These are phyloP conservation scores for Phalloptychus januarius DNA, from an alignment of 2,797 vertebrate genomes.

Conservation along the genomic window DNA sequence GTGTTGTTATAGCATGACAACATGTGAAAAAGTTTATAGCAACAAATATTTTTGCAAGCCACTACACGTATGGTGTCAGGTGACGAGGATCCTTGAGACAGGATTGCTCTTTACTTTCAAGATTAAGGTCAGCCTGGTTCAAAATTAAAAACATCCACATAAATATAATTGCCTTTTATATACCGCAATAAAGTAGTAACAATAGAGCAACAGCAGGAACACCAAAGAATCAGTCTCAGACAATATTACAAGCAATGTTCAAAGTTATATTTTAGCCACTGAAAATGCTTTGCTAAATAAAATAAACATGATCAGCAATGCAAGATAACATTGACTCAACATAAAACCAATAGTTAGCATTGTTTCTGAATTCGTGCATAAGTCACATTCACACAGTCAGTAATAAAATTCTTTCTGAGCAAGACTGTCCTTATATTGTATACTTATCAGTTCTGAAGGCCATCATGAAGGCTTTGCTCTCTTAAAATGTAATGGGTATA, in stretches of 20 bases:
- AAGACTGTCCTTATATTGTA: constrained; percentile 26
- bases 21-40: not conserved
- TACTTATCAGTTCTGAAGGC: constrained; percentile 58
- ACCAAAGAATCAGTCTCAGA: not conserved
- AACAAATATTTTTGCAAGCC: not conserved
- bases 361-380: not conserved
- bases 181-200: not conserved
- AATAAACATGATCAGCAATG: not conserved
- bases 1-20: not conserved
- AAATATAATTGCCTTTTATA: not conserved
- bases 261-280: not conserved
- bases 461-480: constrained; percentile 32
- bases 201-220: not conserved
- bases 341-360: not conserved
- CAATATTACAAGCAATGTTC: not conserved
- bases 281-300: not conserved
- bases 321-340: not conserved
- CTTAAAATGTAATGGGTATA: constrained; percentile 7
- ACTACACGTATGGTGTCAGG: constrained; percentile 1
- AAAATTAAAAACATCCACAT: not conserved
- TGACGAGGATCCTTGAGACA: constrained; percentile 28
- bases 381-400: constrained; percentile 5
- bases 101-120: constrained; percentile 22
- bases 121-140: constrained; percentile 4
- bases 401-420: constrained; percentile 21